Base-by-base conservation (phyloP, 2,888 invertebrate species). In the Empis livida region DNA sequence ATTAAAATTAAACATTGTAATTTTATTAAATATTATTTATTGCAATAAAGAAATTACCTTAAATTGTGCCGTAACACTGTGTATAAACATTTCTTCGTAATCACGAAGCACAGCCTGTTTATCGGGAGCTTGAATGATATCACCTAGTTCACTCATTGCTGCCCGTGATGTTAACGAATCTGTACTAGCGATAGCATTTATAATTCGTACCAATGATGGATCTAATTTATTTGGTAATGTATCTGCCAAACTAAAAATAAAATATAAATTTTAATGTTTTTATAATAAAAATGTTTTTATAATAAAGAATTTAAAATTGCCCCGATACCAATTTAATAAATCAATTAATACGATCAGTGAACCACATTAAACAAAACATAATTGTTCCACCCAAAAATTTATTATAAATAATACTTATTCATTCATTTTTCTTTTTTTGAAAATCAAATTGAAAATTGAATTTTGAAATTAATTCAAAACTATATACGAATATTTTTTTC, bases 131-230 rank as follows among this genome's bases (percentile, higher is more conserved):
- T 68, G 67, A 43, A 69, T 60, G 20, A 70, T 69, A 48, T 67
- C 68, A 3, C 60, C 57, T 4, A 70, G 51, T 51, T 70, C 68
- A 52, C 67, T 68, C 14, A 72, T 62, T 9, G 68, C 65, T 4
- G 70, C 68, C 17, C 70, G 61, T 0, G 82, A 78, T 42, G 73
- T 72, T 9, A 73, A 65, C 10, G 80, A 72, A 58, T 84, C 80
- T 13, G 75, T 67, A 61, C 76, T 79, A 38, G 78, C 77, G 51
- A 85, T 77, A 51, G 80, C 79, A 35, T 76, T 73, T 54, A 69
- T 73, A 53, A 65, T 71, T 64, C 65, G 74, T 54, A 65, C 65
- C 55, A 68, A 58, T 49, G 61, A 67, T 27, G 64, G 69, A 59
- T 67, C 72, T 49, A 67, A 61, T 55, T 68, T 68, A 15, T 63